Evolutionary conservation across 2,113 vertebrate species (phyloP).

Genomic region (Calypte anna): DNA sequence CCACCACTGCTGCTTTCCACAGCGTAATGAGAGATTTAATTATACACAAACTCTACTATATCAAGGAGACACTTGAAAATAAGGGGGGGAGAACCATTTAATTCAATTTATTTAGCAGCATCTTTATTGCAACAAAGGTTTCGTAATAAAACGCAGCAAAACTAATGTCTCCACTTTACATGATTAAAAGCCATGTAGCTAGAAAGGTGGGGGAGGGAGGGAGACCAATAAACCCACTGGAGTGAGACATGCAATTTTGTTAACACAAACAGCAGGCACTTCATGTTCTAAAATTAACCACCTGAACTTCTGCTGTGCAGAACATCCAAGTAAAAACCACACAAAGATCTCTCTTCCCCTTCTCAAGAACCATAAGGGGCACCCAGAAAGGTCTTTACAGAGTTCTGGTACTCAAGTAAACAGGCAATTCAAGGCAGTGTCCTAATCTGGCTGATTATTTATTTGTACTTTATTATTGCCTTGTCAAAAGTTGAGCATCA

Average conservation of each 20-base stretch:
- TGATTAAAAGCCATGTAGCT: constrained; percentile 76
- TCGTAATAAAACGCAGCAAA: constrained; percentile 76
- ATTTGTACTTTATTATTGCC: not conserved
- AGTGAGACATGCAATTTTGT: constrained; percentile 75
- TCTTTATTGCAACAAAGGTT: constrained; percentile 81
- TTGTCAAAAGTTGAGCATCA: not conserved
- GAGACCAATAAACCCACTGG: constrained; percentile 68
- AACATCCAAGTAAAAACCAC: constrained; percentile 57
- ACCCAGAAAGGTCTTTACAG: not conserved
- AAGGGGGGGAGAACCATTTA: constrained; percentile 1
- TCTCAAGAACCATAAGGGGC: not conserved
- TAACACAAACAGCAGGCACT: constrained; percentile 78
- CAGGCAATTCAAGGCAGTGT: constrained; percentile 5
- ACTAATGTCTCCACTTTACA: constrained; percentile 75
- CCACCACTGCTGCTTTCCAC: not conserved
- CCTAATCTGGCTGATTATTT: not conserved
- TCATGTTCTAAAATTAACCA: constrained; percentile 75
- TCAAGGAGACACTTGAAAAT: constrained; percentile 24
- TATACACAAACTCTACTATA: not conserved
- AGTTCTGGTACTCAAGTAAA: constrained; percentile 15
- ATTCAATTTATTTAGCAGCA: constrained; percentile 77
- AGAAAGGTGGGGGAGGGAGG: constrained; percentile 17
- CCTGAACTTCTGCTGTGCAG: constrained; percentile 67
- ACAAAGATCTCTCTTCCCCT: constrained; percentile 4
- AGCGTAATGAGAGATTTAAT: not conserved